phyloP scores from a whole-genome alignment of 2,113 vertebrate genomes.

The Solea senegalensis region DNA sequence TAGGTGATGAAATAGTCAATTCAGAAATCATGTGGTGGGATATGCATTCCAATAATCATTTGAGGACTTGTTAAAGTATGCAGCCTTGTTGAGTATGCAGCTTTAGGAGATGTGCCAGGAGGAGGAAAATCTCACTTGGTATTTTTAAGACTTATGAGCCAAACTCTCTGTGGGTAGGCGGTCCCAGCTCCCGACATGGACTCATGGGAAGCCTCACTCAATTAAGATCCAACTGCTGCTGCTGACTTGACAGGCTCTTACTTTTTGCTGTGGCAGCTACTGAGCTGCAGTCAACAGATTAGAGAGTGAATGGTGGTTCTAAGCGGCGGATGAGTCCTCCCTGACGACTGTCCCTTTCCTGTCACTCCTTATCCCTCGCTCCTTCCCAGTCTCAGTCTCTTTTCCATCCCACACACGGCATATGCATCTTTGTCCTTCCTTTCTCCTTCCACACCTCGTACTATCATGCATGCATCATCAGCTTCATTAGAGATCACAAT shows the following conservation, averaged over 20 bases:
- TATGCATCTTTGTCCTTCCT: slow-evolving; percentile 19
- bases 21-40: not conserved
- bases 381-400: not conserved
- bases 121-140: slow-evolving; percentile 19
- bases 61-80: not conserved
- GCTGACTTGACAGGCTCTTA: slow-evolving; percentile 44
- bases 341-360: slow-evolving; percentile 46
- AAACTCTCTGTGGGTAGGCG: slow-evolving; percentile 40
- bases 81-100: slow-evolving; percentile 7
- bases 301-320: slow-evolving; percentile 58
- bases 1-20: slow-evolving; percentile 7
- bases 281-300: slow-evolving; percentile 62
- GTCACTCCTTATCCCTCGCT: slow-evolving; percentile 43
- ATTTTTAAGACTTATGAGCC: slow-evolving; percentile 40
- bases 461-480: slow-evolving; percentile 14
- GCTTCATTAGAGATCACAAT: slow-evolving; percentile 34
- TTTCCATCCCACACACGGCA: not conserved
- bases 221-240: slow-evolving; percentile 60
- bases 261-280: slow-evolving; percentile 34
- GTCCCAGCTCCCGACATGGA: slow-evolving; percentile 26
- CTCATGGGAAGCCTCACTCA: slow-evolving; percentile 45
- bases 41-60: not conserved
- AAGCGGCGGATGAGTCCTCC: slow-evolving; percentile 52
- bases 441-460: slow-evolving; percentile 9
- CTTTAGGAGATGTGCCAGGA: slow-evolving; percentile 16